Evolutionary conservation across 2,888 invertebrate genomes (phyloP), one percentile per base, ranked within the genome.

Genomic region (Margaritifera margaritifera): DNA sequence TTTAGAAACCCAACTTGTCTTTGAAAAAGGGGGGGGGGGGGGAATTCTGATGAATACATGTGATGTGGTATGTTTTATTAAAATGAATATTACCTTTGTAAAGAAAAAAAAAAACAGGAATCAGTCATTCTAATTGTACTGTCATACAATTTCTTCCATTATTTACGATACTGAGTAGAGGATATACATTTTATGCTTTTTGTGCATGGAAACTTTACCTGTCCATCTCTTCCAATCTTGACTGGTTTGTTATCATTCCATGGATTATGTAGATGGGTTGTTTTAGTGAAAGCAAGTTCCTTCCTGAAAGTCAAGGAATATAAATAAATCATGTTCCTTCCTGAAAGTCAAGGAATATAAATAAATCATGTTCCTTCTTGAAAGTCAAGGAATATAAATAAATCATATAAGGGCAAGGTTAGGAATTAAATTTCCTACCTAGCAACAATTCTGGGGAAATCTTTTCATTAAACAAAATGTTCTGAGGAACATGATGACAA

Each of bases 171-270:
- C 20, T 19, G 18, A 19, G 15, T 24, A 55, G 15, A 55, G 15
- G 24, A n/a, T 55, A 55, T 22, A 22, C 55, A n/a, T 22, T 55
- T 55, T 20, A 5, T 11, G 0, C 18, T 24, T 18, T 18, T 55
- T 18, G 18, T 22, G 11, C n/a, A 20, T n/a, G n/a, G 15, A 22
- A 64, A 25, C n/a, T 66, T 62, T 85, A 91, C 92, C 89, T 92
- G 92, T 70, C 99, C 99, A 92, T 99, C 99, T 75, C 99, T 93
- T n/a, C 98, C 99, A 85, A 99, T 98, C 92, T 99, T 99, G 0
- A 99, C 98, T 69, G 98, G 97, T 91, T 98, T 98, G 60, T 97
- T 96, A 89, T 98, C 98, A 92, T 99, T 99, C 97, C 98, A 99
- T 6, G 96, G 95, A 91, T 99, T 99, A 87, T 96, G 96, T 72